Base-by-base conservation (phyloP, 2,797 vertebrate genomes). In the Anableps anableps region DNA sequence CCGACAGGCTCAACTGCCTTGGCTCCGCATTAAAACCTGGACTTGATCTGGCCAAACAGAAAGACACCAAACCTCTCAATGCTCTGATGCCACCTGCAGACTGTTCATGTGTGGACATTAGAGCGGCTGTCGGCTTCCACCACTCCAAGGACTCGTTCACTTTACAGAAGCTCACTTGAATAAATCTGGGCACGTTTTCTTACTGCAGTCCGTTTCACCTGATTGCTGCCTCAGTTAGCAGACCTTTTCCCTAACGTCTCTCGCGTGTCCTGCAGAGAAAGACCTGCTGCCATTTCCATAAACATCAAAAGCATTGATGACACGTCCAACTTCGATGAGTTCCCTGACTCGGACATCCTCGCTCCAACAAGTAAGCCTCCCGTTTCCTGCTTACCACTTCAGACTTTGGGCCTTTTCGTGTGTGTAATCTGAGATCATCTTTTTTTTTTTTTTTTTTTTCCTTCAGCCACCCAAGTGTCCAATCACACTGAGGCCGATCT, bases 301-400 rank as follows among this genome's bases (percentile, higher is more conserved):
- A 98, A 99, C 92, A 99, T 99, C 93, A 99, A 98, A 94, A 99
- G 98, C 94, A 99, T 99, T 26, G 98, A 99, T n/a, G 98, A 99
- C 95, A 99, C 98, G 23, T 99, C 98, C 21, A 98, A 99, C 95
- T 99, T 99, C 0, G 98, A 99, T 75, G 98, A 99, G 77, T 99
- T 99, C 93, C 98, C 98, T 5, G 98, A 99, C 36, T 99, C 98
- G 0, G 98, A 99, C 85, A 99, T 99, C 90, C 97, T 99, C 80
- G 98, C 98, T 60, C 98, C 98, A 58, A 94, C 97, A 96, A 96
- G 98, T 99, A 95, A 85, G n/a, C 26, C 4, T 2, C 38, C 70
- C 8, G 3, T 19, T 70, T 26, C 48, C 14, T n/a, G 2, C 1
- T 4, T 0, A 6, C 45, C 64, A 26, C 5, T 0, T 2, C 60